phyloP scores from a whole-genome alignment of 2,888 invertebrate species.

The Trichogramma evanescens region DNA sequence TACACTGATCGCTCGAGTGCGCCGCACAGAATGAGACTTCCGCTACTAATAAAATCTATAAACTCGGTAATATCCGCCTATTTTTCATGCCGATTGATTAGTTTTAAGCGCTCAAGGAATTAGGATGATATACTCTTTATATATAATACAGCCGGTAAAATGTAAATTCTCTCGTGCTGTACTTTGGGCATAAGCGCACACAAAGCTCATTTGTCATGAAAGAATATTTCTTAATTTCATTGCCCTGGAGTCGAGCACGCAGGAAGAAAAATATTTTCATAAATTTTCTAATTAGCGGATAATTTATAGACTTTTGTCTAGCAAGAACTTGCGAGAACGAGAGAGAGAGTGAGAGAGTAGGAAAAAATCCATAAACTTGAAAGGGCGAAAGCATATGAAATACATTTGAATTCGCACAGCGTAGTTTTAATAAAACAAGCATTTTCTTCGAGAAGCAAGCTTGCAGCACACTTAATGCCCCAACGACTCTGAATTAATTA shows the following conservation, averaged over 20 bases:
- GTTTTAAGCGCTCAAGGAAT: too few relatives aligned
- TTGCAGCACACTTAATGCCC: constrained; percentile 14
- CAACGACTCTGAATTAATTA: constrained; percentile 14
- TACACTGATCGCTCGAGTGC: constrained; percentile 7
- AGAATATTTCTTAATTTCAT: constrained; percentile 15
- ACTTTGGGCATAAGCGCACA: too few relatives aligned
- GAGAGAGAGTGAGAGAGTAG: neutral
- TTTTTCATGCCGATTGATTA: too few relatives aligned
- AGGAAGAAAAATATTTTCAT: constrained; percentile 16
- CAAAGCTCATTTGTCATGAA: constrained; percentile 11
- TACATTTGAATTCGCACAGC: constrained; percentile 22
- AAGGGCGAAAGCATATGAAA: constrained; percentile 14
- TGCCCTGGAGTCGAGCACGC: constrained; percentile 1
- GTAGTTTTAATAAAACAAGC: constrained; percentile 20
- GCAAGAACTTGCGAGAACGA: neutral
- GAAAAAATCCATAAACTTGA: constrained; percentile 17
- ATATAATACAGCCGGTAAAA: too few relatives aligned
- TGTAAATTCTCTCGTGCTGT: too few relatives aligned
- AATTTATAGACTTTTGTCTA: constrained; percentile 20
- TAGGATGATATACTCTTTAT: too few relatives aligned
- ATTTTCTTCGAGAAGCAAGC: constrained; percentile 8
- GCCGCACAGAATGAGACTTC: too few relatives aligned
- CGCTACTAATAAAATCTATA: too few relatives aligned
- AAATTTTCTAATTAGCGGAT: constrained; percentile 23
- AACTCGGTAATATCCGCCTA: too few relatives aligned